Evolutionary conservation across 2,888 invertebrate species (phyloP).

Genomic region (Spodoptera littoralis): DNA sequence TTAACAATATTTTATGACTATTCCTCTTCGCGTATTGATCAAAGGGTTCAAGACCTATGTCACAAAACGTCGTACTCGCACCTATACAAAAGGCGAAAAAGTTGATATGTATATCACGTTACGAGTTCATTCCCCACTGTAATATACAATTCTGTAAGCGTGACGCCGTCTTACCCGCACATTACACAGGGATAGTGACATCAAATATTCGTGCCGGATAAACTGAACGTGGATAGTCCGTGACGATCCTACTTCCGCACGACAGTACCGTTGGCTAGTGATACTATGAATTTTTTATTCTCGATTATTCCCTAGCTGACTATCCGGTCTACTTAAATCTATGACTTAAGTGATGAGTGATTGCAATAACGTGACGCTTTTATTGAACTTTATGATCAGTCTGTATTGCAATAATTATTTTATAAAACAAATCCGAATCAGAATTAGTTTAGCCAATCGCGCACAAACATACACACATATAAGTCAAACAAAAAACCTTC

Average conservation of each 20-base stretch:
- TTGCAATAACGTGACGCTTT: constrained; percentile 54
- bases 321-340: constrained; percentile 76
- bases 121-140: constrained; percentile 21
- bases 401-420: too few species aligned
- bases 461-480: too few species aligned
- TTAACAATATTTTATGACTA: too few species aligned
- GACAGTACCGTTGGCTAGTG: constrained; percentile 53
- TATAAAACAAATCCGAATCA: too few species aligned
- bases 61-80: too few species aligned
- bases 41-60: too few species aligned
- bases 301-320: constrained; percentile 77
- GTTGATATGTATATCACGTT: constrained; percentile 26
- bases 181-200: constrained; percentile 54
- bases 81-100: constrained; percentile 14
- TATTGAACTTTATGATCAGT: constrained; percentile 26
- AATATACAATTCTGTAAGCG: constrained; percentile 53
- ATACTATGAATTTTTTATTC: constrained; percentile 82
- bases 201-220: constrained; percentile 66
- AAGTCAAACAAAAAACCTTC: too few species aligned
- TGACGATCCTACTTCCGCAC: constrained; percentile 58
- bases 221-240: constrained; percentile 49
- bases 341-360: constrained; percentile 59
- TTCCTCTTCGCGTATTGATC: too few species aligned
- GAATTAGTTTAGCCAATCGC: too few species aligned
- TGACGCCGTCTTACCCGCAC: constrained; percentile 39